Base-by-base conservation (phyloP, 2,888 invertebrate genomes). In the Nemoura dubitans region DNA sequence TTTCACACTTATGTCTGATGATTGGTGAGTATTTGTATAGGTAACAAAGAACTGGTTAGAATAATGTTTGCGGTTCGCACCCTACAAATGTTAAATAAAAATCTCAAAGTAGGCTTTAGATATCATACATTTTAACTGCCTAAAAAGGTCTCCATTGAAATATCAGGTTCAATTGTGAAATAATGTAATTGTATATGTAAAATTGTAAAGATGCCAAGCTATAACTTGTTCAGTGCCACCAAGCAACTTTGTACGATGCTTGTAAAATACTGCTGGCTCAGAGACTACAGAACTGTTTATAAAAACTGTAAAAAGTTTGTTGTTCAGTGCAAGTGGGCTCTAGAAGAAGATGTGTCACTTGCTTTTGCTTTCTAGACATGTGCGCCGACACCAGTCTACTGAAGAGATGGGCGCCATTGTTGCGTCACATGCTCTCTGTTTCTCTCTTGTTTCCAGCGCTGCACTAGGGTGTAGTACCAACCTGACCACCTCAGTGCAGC, bases 331-430 rank as follows among this genome's bases (percentile, higher is more conserved):
- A 59, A n/a, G n/a, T n/a, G 59, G 59, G 59, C 25, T 27, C n/a
- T n/a, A n/a, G n/a, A 26, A 25, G 26, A 26, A 78, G 0, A 78
- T 26, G 36, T 42, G 16, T 83, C 83, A 83, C 83, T 26, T 42
- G 83, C 83, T 83, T 83, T n/a, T 83, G 83, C 83, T 83, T 83
- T 42, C 83, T 83, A 83, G 83, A 83, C 26, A 59, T 59, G 83
- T 25, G 30, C 82, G 82, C 30, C 82, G 25, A 36, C 82, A 36
- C 82, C 26, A 78, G 78, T 28, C 78, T 27, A 21, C 78, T 78
- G 78, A 27, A 78, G 27, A 78, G 78, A 78, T n/a, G 78, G 28
- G 10, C 7, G 28, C 78, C 78, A 78, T 27, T 78, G 28, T 27
- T 78, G 21, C 59, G 59, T 59, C 59, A 59, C 59, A 59, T 21